Evolutionary conservation across 1,140 invertebrate species (phyloP).

Genomic region (Teleopsis dalmanni): DNA sequence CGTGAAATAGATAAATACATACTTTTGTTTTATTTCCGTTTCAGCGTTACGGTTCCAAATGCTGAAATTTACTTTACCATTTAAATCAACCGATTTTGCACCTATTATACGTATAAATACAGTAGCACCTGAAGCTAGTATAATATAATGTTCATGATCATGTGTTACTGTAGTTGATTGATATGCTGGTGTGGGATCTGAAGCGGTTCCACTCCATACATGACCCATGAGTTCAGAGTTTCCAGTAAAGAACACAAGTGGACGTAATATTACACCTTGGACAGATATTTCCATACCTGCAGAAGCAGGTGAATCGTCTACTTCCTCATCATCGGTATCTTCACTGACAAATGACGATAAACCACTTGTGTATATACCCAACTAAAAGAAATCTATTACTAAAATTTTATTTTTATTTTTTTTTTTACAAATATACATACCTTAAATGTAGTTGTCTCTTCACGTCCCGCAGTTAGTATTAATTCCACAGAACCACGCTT

Average conservation of each 20-base stretch:
- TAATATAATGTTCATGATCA: conserved; percentile 62
- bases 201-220: conserved; percentile 77
- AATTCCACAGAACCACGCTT: conserved; percentile 71
- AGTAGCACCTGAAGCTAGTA: conserved; percentile 66
- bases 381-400: conserved; percentile 48
- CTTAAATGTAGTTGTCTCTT: conserved; percentile 49
- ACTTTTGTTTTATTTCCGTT: conserved; percentile 70
- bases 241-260: conserved; percentile 78
- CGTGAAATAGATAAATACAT: conserved; percentile 24
- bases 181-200: conserved; percentile 73
- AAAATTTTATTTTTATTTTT: neutral
- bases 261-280: conserved; percentile 68
- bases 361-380: conserved; percentile 76
- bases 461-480: conserved; percentile 50
- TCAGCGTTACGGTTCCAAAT: conserved; percentile 82
- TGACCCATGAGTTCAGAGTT: conserved; percentile 83
- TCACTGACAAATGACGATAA: conserved; percentile 55
- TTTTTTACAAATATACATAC: conserved; percentile 27
- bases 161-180: conserved; percentile 67
- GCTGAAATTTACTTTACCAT: conserved; percentile 76
- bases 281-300: conserved; percentile 80
- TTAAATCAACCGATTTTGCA: conserved; percentile 72
- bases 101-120: conserved; percentile 63
- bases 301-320: conserved; percentile 54
- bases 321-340: conserved; percentile 49